Conservation (phyloP, 1,140 invertebrate genomes). For the Diuraphis noxia region DNA sequence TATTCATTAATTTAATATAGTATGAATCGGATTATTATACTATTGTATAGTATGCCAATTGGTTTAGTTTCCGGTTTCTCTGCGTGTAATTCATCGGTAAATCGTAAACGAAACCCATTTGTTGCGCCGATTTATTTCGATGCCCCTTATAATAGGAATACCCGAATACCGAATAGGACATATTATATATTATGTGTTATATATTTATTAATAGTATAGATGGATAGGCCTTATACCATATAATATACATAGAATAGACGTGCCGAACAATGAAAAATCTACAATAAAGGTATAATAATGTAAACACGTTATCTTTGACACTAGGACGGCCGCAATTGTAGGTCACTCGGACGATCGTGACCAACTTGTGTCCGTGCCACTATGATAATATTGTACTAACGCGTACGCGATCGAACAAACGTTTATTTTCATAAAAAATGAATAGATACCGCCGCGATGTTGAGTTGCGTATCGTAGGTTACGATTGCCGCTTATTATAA, state of each 20-base stretch:
- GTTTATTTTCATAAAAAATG: conserved; percentile 24
- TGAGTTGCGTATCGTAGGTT: not conserved
- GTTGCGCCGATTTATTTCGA: not conserved
- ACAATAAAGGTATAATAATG: not conserved
- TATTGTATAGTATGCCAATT: not conserved
- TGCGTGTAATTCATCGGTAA: not conserved
- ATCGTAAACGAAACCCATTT: not conserved
- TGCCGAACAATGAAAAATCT: conserved; percentile 9
- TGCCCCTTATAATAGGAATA: not conserved
- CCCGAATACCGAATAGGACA: too few relatives aligned
- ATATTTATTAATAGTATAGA: not conserved
- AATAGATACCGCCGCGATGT: not conserved
- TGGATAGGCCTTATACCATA: not conserved
- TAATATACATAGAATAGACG: not conserved
- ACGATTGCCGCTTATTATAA: not conserved
- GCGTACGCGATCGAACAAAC: not conserved
- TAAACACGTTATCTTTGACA: conserved; percentile 42
- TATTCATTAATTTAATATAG: not conserved
- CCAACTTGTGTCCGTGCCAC: conserved; percentile 37
- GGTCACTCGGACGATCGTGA: conserved; percentile 51
- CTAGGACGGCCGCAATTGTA: conserved; percentile 20
- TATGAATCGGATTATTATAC: not conserved
- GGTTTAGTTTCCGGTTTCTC: not conserved
- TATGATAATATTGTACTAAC: not conserved
- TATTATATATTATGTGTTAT: not conserved